Conservation (phyloP, 2,888 invertebrate species). For the Rhagium mordax region DNA sequence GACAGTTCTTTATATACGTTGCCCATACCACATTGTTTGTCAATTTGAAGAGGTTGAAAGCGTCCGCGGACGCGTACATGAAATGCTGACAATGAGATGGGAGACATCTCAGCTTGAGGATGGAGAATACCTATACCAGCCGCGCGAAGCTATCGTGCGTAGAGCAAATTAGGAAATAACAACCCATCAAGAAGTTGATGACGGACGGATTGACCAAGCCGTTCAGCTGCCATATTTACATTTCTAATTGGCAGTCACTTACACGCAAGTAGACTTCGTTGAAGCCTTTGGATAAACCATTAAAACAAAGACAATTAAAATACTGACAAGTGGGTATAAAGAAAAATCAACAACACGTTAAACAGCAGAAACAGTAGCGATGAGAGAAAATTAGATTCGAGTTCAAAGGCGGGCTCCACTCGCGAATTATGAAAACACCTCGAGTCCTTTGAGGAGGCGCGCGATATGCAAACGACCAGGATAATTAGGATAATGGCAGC, state of each 20-base stretch:
- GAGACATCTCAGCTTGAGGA: background rate
- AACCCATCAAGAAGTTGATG: slow-evolving; percentile 48
- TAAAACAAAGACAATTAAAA: slow-evolving; percentile 52
- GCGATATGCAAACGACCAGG: slow-evolving; percentile 71
- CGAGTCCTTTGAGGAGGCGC: slow-evolving; percentile 68
- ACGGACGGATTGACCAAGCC: slow-evolving; percentile 46
- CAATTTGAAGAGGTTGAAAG: background rate
- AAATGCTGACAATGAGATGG: slow-evolving; percentile 2
- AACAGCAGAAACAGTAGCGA: slow-evolving; percentile 57
- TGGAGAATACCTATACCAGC: background rate
- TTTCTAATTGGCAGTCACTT: slow-evolving; percentile 44
- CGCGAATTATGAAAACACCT: slow-evolving; percentile 71
- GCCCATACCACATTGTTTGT: slow-evolving; percentile 4
- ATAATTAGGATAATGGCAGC: slow-evolving; percentile 71
- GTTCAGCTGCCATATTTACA: slow-evolving; percentile 44
- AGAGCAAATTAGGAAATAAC: slow-evolving; percentile 49
- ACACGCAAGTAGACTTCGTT: slow-evolving; percentile 31
- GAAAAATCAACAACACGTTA: slow-evolving; percentile 62
- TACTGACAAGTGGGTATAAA: slow-evolving; percentile 50
- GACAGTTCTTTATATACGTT: slow-evolving; percentile 7
- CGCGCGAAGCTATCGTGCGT: slow-evolving; percentile 35
- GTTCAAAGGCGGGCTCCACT: slow-evolving; percentile 68
- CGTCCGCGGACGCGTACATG: background rate
- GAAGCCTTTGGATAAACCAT: slow-evolving; percentile 32
- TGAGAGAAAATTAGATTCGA: slow-evolving; percentile 69